A percentile compares a stretch with the other conserved stretches of the same genome.
phyloP scores from a whole-genome alignment of 2,797 vertebrate genomes.

The Mus minutoides region DNA sequence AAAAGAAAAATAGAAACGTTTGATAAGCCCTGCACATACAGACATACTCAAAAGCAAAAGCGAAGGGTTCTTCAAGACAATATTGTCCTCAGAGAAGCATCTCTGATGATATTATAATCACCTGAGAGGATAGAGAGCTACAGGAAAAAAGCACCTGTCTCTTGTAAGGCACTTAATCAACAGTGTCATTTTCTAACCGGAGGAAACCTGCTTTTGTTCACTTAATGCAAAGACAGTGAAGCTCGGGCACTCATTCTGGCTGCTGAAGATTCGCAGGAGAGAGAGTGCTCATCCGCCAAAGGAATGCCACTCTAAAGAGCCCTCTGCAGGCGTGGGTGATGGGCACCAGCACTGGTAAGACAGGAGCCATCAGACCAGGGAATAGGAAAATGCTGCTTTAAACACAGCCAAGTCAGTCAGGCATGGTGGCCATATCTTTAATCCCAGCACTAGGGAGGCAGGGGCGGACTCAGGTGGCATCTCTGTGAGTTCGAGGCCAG shows the following conservation, averaged over 20 bases:
- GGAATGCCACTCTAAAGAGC: neutral
- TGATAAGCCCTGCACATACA: conserved; percentile 4
- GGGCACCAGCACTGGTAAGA: neutral
- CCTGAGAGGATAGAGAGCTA: neutral
- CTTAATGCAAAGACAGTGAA: conserved; percentile 44
- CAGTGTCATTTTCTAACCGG: neutral
- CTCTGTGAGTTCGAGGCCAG: neutral
- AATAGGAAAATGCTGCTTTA: conserved; percentile 11
- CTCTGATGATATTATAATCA: neutral
- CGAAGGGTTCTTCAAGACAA: neutral
- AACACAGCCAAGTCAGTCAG: conserved; percentile 24
- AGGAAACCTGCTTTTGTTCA: conserved; percentile 7
- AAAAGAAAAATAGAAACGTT: neutral
- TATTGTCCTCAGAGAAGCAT: conserved; percentile 25
- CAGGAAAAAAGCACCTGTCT: neutral
- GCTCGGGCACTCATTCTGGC: neutral
- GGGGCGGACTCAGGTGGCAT: no score
- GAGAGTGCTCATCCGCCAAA: neutral
- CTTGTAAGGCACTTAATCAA: neutral
- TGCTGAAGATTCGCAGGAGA: neutral
- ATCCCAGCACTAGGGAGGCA: neutral
- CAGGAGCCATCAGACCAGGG: neutral
- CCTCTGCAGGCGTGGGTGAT: neutral
- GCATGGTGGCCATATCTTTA: neutral
- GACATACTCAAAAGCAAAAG: conserved; percentile 22